Percentiles rank a stretch among this genome's conserved stretches.
phyloP scores from a whole-genome alignment of 2,888 invertebrate species.

The Embidobia sp. region DNA sequence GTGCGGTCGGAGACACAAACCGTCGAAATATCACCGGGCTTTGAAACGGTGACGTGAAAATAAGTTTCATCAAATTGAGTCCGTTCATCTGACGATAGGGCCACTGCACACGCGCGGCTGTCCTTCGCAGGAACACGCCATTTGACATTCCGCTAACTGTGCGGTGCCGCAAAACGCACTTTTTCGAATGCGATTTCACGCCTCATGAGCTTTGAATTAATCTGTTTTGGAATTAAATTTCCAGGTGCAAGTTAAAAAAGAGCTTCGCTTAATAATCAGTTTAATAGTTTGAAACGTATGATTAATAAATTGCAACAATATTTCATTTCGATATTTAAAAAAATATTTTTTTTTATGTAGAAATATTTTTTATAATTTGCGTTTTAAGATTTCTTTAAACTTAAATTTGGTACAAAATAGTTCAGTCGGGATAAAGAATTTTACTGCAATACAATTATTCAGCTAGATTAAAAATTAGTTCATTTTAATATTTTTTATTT shows the following conservation, averaged over 20 bases:
- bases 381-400: too few relatives aligned
- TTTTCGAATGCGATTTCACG: constrained; percentile 49
- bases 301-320: too few relatives aligned
- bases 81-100: constrained; percentile 61
- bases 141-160: constrained; percentile 46
- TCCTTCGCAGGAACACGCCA: constrained; percentile 52
- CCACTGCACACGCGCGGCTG: constrained; percentile 43
- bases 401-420: too few relatives aligned
- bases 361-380: too few relatives aligned
- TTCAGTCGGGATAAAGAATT: too few relatives aligned
- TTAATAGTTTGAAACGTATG: too few relatives aligned
- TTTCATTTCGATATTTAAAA: too few relatives aligned
- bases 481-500: too few relatives aligned
- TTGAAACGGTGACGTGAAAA: constrained; percentile 74
- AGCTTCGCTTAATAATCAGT: too few relatives aligned
- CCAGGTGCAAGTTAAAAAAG: not conserved
- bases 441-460: too few relatives aligned
- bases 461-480: too few relatives aligned
- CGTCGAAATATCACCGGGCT: constrained; percentile 74
- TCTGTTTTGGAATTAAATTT: constrained; percentile 36
- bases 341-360: too few relatives aligned
- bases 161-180: constrained; percentile 40
- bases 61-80: constrained; percentile 73
- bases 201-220: constrained; percentile 30
- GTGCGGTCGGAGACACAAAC: constrained; percentile 60